phyloP scores from a whole-genome alignment of 2,113 vertebrate species.

The Rissa tridactyla region DNA sequence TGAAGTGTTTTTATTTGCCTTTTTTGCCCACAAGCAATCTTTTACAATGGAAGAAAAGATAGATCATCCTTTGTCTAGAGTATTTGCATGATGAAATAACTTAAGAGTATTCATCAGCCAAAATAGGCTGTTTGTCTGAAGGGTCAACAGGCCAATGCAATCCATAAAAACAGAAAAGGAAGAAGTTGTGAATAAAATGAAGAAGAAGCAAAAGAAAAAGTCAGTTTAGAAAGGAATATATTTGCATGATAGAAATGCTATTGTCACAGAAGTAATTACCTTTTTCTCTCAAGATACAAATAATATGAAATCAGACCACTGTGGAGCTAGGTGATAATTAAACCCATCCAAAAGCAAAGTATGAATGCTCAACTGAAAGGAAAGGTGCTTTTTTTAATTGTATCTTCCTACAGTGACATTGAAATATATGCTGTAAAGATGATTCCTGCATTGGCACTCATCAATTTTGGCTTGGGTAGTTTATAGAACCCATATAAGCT shows the following conservation, averaged over 20 bases:
- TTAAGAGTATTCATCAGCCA: not conserved
- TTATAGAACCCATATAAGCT: not conserved
- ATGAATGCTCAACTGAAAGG: not conserved
- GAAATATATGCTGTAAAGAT: not conserved
- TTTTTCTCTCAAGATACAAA: not conserved
- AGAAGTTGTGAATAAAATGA: not conserved
- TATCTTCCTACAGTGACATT: not conserved
- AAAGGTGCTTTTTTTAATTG: not conserved
- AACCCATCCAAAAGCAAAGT: not conserved
- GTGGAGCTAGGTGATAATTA: not conserved
- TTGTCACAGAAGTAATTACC: not conserved
- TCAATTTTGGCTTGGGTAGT: not conserved
- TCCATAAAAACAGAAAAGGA: not conserved
- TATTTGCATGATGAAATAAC: not conserved
- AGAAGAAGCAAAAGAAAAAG: not conserved
- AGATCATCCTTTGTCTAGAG: not conserved
- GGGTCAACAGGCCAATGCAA: not conserved
- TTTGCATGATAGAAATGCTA: not conserved
- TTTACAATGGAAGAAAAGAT: not conserved
- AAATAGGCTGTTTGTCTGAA: not conserved
- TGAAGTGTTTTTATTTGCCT: rapidly evolving
- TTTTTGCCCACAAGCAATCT: rapidly evolving
- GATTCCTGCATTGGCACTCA: not conserved
- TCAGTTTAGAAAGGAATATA: not conserved
- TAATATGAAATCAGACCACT: not conserved